Evolutionary conservation across 35 echinoderm and acorn worm genomes (phyloP), one percentile per base, ranked within the genome.

Genomic region (Eucidaris tribuloides): DNA sequence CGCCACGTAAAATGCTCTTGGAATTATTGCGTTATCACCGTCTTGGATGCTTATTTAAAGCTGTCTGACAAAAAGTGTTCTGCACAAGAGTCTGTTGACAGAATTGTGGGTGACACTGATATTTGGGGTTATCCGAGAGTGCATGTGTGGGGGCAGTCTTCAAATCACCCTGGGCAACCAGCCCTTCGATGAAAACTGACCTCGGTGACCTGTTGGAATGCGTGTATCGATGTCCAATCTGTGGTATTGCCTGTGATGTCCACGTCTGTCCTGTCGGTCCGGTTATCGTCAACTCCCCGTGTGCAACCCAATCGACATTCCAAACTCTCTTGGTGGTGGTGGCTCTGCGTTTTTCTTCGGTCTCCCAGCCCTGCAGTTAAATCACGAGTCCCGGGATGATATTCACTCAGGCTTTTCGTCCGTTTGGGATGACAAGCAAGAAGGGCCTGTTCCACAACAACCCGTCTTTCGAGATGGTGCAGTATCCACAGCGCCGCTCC

Each of bases 401-500:
- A 41, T 84, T 84, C 82, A 84, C 65, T 29, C 82, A 46, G 62
- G 82, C 62, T 57, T 84, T 66, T 7, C 68, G 68, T 35, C 82
- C 62, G 31, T 84, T 84, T 48, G 24, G 36, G 23, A 62, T 31
- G 15, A n/a, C n/a, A n/a, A 55, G 19, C 66, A 77, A 78, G 66
- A 58, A 66, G 38, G 81, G 71, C 20, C 46, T 90, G 64, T 90
- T 90, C 50, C 77, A 54, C 35, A 90, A 90, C 59, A 90, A 90
- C 72, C 88, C 88, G 1, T 62, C 45, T 38, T 84, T 90, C 24
- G 88, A 90, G 70, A 90, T 90, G 88, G 88, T 78, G 50, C 88
- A 90, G 81, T 90, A 83, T 66, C 27, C 80, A 25, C 34, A 36
- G 30, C 70, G 43, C 46, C 61, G 74, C 62, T 54, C 45, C 45